Base-by-base conservation (phyloP, 2,113 vertebrate species). In the Anolis sagrei region DNA sequence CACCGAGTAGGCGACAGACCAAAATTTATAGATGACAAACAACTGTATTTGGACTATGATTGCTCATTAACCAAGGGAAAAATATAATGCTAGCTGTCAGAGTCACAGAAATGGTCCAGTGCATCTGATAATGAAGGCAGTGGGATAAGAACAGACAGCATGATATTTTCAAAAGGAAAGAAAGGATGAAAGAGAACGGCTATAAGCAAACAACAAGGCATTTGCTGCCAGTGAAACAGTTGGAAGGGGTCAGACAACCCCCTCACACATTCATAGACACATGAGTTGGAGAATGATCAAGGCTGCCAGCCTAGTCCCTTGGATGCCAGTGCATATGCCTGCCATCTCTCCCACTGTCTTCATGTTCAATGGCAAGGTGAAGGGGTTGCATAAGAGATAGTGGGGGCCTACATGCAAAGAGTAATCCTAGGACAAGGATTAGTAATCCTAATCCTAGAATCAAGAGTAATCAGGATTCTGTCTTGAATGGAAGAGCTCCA, bases 31-130 rank as follows among this genome's bases (percentile, higher is more conserved):
- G 16, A 82, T 62, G 76, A 76, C 54, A 78, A 32, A 13, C 58
- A 88, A 79, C 51, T 21, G 44, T 44, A 86, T 90, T 87, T 79
- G 70, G 84, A 82, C 32, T 18, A 7, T 79, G 86, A 77, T 64
- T 84, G 13, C 39, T 72, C 91, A 49, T 25, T 79, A 36, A 48
- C 49, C 82, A 83, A 73, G 78, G 54, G 23, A 75, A 78, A 85
- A 82, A 1, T 13, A 39, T 18, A 80, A 66, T 34, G 19, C 2
- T 72, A 23, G 75, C 51, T 78, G n/a, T 73, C 16, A 48, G 61
- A 78, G 19, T 79, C 16, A 83, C 68, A 83, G 72, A 90, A 79
- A 4, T 23, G 51, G 36, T 1, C 39, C 62, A 44, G 2, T 69
- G 48, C 49, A 39, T 23, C 25, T 72, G 69, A 36, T 29, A 62